Base-by-base conservation (phyloP, 2,797 vertebrate species). In the Takifugu ocellatus region DNA sequence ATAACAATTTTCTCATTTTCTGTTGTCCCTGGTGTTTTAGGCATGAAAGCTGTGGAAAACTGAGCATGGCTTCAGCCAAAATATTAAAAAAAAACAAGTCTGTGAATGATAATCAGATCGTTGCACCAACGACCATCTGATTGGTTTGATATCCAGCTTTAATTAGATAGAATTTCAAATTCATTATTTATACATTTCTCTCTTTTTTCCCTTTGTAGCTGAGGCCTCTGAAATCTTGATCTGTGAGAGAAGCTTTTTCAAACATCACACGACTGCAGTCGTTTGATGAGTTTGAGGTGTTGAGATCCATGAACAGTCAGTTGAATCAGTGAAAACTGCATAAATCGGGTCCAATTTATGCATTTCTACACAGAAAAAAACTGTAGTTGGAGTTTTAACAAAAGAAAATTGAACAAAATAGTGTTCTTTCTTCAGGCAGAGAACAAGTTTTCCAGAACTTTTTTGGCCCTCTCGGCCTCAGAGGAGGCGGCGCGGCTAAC, bases 101-200 rank as follows among this genome's bases (percentile, higher is more conserved):
- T 16, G 53, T 25, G 62, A 51, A 76, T 75, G 64, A 74, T 72
- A 75, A 85, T 80, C 73, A 78, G 64, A 80, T 74, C 4, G 54
- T 64, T 49, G 60, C 69, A 1, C 43, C 66, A 39, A 46, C 3
- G 25, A 54, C 48, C 6, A 61, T 68, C 61, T 81, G 80, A 81
- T 82, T 82, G 72, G 75, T 80, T 82, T 80, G 72, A 82, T 76
- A 74, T 82, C 74, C 80, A 51, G 71, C 78, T 84, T 82, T 83
- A 83, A 84, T 83, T 80, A 78, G 65, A 67, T 39, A 71, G 65
- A 79, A 85, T 48, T 60, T 39, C 10, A 12, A 49, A 75, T 80
- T 75, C 73, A 82, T 81, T 81, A 84, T 75, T 81, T 68, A 80
- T 75, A 73, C 72, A 53, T 72, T 75, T 82, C 60, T 21, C 21